Evolutionary conservation across 2,888 invertebrate species (phyloP).

Genomic region (Unio pictorum): DNA sequence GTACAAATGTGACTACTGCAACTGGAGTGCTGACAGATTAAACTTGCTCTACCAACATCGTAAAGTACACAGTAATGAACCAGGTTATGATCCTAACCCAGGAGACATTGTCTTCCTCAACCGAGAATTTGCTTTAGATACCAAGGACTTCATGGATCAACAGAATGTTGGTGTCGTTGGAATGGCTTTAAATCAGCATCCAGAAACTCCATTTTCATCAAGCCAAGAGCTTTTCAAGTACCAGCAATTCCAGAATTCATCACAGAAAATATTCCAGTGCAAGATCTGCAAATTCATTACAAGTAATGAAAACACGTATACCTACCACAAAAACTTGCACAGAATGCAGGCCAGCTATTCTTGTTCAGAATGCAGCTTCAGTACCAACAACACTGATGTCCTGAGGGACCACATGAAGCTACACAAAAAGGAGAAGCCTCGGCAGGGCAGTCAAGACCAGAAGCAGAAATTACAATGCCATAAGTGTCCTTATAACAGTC

Average conservation of each 20-base stretch:
- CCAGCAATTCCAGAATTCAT: conserved; percentile 16
- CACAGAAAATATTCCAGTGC: conserved; percentile 43
- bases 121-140: conserved; percentile 53
- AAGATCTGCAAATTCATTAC: conserved; percentile 56
- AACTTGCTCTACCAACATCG: conserved; percentile 62
- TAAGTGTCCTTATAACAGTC: conserved; percentile 50
- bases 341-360: conserved; percentile 48
- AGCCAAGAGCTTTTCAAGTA: conserved; percentile 16
- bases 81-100: conserved; percentile 44
- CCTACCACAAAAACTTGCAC: conserved; percentile 55
- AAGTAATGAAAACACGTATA: conserved; percentile 42
- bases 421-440: conserved; percentile 36
- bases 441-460: conserved; percentile 15
- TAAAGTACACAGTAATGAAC: conserved; percentile 50
- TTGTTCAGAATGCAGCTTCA: conserved; percentile 55
- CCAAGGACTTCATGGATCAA: conserved; percentile 15
- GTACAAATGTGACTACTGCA: conserved; percentile 65
- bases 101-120: conserved; percentile 57
- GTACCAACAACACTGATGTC: conserved; percentile 43
- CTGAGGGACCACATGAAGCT: conserved; percentile 50
- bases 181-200: conserved; percentile 11
- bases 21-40: conserved; percentile 63
- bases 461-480: conserved; percentile 32
- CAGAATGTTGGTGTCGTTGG: conserved; percentile 14
- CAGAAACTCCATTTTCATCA: conserved; percentile 12